phyloP scores from a whole-genome alignment of 2,113 vertebrate species.

The Corythaixoides concolor region DNA sequence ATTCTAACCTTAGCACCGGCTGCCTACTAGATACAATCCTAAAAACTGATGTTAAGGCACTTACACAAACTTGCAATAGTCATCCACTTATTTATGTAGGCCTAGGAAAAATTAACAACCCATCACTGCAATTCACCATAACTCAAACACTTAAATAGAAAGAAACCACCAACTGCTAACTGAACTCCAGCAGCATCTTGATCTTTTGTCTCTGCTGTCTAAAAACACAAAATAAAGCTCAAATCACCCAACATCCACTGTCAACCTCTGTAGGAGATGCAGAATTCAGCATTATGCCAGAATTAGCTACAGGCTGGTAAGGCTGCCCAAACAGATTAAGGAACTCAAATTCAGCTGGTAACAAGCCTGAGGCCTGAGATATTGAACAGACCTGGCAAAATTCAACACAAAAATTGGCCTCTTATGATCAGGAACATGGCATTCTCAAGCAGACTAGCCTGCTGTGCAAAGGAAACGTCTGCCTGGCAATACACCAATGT shows the following conservation, averaged over 20 bases:
- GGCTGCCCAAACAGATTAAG: background rate
- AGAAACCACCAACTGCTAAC: background rate
- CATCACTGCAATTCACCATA: background rate
- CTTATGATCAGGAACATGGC: accelerated
- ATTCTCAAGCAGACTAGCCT: background rate
- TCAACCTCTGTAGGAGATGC: background rate
- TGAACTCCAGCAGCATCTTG: background rate
- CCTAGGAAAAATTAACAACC: background rate
- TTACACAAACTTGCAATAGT: background rate
- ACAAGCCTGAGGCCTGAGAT: background rate
- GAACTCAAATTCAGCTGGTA: background rate
- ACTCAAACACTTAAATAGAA: background rate
- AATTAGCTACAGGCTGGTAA: background rate
- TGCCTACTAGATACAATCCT: background rate
- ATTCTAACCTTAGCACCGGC: background rate
- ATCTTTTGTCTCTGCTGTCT: background rate
- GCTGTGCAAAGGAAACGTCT: background rate
- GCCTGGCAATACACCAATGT: background rate
- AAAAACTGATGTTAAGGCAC: background rate
- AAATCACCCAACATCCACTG: background rate
- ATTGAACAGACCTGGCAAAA: background rate
- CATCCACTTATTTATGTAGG: background rate
- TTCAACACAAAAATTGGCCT: background rate
- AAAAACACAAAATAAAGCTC: background rate
- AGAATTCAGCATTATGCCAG: background rate